A percentile compares a stretch with the other conserved stretches of the same genome.
phyloP scores from a whole-genome alignment of 2,797 vertebrate species.

The Gambelia wislizenii region DNA sequence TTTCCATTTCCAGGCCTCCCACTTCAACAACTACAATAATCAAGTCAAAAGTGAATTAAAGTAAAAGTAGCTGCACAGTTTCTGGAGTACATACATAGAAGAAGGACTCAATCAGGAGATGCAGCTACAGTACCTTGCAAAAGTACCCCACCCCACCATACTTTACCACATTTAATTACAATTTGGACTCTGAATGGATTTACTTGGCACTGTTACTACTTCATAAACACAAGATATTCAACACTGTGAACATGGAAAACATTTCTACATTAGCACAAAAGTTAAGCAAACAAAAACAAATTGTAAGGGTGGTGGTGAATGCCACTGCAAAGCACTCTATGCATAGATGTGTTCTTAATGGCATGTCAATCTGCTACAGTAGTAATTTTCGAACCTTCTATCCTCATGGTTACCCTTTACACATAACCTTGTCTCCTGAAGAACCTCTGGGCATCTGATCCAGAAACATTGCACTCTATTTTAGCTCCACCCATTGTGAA shows the following conservation, averaged over 20 bases:
- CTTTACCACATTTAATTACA: no score
- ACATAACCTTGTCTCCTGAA: background rate
- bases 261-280: no score
- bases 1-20: background rate
- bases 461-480: no score
- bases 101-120: background rate
- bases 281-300: no score
- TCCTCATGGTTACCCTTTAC: background rate
- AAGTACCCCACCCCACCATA: no score
- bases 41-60: background rate
- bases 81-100: background rate
- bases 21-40: slow-evolving; percentile 4
- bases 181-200: no score
- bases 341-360: background rate
- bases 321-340: background rate
- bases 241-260: no score
- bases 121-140: background rate
- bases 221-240: no score
- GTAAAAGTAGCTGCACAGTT: background rate
- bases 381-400: background rate
- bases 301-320: no score
- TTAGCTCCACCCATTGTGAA: no score
- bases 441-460: no score
- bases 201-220: no score
- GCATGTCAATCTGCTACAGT: background rate